Base-by-base conservation (phyloP, 2,797 vertebrate species). In the Poeciliopsis infans region DNA sequence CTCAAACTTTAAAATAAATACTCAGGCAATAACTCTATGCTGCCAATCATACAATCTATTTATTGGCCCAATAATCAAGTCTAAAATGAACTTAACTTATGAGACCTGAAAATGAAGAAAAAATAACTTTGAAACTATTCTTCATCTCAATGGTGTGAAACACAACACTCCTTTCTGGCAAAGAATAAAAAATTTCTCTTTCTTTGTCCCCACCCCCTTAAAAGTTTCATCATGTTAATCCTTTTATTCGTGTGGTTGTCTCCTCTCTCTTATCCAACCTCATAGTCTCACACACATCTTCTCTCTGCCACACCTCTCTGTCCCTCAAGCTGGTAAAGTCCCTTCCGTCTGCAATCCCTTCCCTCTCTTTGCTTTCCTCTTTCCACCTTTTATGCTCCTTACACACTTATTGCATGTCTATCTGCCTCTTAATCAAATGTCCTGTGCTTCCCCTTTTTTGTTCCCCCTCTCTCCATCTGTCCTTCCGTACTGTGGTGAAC, bases 381-480 rank as follows among this genome's bases (percentile, higher is more conserved):
- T 73, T 76, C 70, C 83, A 79, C 77, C 77, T 46, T 57, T 68
- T 68, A 16, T 75, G 75, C 79, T 78, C 55, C 53, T 73, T 82
- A 81, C 82, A 81, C 75, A 72, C 82, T 83, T 75, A 81, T 45
- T 75, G 77, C 72, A 80, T 11, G 11, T 85, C 74, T 85, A 16
- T 88, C 70, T 76, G 41, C 87, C 84, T 86, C 79, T 81, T 75
- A 79, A 83, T 78, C 78, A 83, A 83, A 68, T 76, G 85, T 84
- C 81, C 83, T 79, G 88, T 88, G 76, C 72, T 79, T 82, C 68
- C 64, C 1, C 76, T 69, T 69, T 81, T 79, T 7, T 6, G 83
- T 83, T 85, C 79, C 80, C 85, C 88, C 84, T 92, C 73, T 83
- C 77, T 87, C 89, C 82, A 72, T 90, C 88, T 83, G 86, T 91